phyloP scores from a whole-genome alignment of 2,888 invertebrate species.

The Aspidiotus destructor region DNA sequence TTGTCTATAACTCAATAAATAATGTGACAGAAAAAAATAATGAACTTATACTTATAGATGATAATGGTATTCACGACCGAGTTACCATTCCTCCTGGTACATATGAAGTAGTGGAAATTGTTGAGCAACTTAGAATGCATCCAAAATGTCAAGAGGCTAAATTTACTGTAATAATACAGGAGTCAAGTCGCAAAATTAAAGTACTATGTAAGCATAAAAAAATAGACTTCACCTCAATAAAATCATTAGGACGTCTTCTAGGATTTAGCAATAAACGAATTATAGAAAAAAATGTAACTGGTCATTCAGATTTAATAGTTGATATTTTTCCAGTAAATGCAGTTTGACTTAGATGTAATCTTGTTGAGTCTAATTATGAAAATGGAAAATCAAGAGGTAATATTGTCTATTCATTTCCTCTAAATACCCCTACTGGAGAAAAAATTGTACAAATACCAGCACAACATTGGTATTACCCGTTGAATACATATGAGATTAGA shows the following conservation, averaged over 20 bases:
- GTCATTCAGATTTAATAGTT: constrained; percentile 8
- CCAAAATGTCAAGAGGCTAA: constrained; percentile 16
- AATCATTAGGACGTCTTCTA: constrained; percentile 16
- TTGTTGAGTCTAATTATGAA: constrained; percentile 16
- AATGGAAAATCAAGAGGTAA: not conserved
- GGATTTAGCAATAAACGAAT: constrained; percentile 16
- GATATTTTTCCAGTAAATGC: constrained; percentile 15
- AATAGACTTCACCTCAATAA: constrained; percentile 19
- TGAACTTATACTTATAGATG: constrained; percentile 7
- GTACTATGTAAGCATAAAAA: constrained; percentile 21
- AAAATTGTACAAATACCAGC: constrained; percentile 14
- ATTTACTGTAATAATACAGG: constrained; percentile 20
- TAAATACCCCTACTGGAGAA: not conserved
- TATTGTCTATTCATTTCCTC: constrained; percentile 10
- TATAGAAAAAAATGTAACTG: constrained; percentile 8
- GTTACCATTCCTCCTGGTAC: constrained; percentile 22
- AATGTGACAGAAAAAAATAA: constrained; percentile 9
- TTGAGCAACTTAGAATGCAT: constrained; percentile 21
- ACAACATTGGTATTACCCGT: constrained; percentile 18
- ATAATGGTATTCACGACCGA: constrained; percentile 10
- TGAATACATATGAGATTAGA: constrained; percentile 17
- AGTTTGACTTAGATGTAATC: constrained; percentile 22
- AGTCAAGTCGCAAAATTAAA: constrained; percentile 21
- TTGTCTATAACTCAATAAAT: constrained; percentile 4
- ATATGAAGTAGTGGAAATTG: constrained; percentile 22